Base-by-base conservation (phyloP, 2,888 invertebrate species). In the Dynastes hyllus region DNA sequence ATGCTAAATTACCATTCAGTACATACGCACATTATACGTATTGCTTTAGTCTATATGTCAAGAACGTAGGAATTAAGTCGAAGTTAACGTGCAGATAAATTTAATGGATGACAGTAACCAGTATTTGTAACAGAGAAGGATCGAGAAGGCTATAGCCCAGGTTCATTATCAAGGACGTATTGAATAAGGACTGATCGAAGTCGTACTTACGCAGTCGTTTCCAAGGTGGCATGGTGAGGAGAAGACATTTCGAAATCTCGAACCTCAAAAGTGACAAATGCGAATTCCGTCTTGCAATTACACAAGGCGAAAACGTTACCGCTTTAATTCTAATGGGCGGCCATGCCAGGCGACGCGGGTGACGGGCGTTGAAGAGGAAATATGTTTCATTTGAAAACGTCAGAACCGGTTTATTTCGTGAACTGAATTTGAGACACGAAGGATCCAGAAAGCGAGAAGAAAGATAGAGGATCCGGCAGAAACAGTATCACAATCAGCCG, bases 371-470 rank as follows among this genome's bases (percentile, higher is more conserved):
- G 45, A 61, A 63, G 73, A 63, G 73, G 73, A 75, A 75, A 75
- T 75, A 75, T 75, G 73, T 75, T 75, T 61, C 61, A 75, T 75
- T 75, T 75, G 73, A 75, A 75, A 75, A 75, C 73, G 73, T 75
- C 73, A 61, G 73, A 61, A 75, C 73, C 45, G 73, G 73, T 75
- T 75, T 75, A 75, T 75, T 75, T 75, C 73, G 73, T 75, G 61
- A 45, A 75, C 73, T 75, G 73, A 75, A 75, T 75, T 75, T 61
- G 73, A 75, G 73, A 75, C 45, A 63, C 73, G 73, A 45, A 27
- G 45, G 61, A 45, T 71, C 27, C 37, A 55, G 55, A 55, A 37
- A 75, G 58, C 53, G 71, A 45, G 51, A 51, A 22, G 73, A 27
- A 27, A 75, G 71, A 73, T 61, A n/a, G 37, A 61, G 22, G 45